phyloP scores from a whole-genome alignment of 2,888 invertebrate genomes.

The Acrobasis repandana region DNA sequence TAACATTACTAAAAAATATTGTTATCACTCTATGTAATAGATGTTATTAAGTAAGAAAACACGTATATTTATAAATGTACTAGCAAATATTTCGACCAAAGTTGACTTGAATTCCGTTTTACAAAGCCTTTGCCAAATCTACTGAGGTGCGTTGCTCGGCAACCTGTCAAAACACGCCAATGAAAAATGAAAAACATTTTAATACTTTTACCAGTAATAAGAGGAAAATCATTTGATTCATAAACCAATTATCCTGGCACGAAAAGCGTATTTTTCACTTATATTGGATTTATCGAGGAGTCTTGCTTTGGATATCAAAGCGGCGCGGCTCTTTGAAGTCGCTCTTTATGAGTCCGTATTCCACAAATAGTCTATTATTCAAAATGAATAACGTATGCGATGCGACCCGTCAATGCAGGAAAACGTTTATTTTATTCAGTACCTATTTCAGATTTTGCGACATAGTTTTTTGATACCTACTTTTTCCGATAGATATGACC shows the following conservation, averaged over 20 bases:
- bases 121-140: not conserved
- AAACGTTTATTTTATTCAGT: not conserved
- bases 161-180: not conserved
- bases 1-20: no score
- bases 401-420: conserved; percentile 1
- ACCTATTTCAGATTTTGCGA: not conserved
- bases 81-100: no score
- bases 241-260: conserved; percentile 2
- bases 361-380: conserved; percentile 1
- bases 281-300: conserved; percentile 8
- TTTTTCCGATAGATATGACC: not conserved
- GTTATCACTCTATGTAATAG: no score
- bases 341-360: not conserved
- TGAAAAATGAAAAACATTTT: not conserved
- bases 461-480: not conserved
- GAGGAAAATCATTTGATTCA: not conserved
- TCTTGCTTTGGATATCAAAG: conserved; percentile 5
- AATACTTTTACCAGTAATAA: not conserved
- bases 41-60: no score
- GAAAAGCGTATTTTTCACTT: conserved; percentile 1
- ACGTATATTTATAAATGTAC: no score
- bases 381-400: not conserved
- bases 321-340: conserved; percentile 5
- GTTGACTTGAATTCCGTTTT: no score
- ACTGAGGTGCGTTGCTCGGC: not conserved